Conservation (phyloP, 1,140 invertebrate species). For the Zaprionus davidi region DNA sequence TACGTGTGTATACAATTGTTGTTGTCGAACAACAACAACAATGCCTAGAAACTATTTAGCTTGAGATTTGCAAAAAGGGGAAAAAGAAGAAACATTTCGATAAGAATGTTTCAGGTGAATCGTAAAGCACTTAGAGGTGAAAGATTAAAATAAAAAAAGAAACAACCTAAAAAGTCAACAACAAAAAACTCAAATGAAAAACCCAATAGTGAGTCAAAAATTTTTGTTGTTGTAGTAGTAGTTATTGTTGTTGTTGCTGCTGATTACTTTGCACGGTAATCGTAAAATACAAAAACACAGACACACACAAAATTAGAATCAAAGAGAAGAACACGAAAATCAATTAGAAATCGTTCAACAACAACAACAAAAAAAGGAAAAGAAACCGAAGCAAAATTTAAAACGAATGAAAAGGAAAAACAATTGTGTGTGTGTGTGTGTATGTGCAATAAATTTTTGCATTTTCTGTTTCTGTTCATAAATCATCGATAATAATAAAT, state of each 20-base stretch:
- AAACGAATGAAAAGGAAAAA: slow-evolving; percentile 28
- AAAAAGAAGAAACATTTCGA: slow-evolving; percentile 16
- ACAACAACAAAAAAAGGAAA: neutral
- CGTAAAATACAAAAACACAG: slow-evolving; percentile 24
- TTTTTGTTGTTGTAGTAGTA: slow-evolving; percentile 1
- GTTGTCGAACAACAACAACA: slow-evolving; percentile 20
- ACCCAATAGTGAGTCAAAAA: neutral
- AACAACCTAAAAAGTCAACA: neutral
- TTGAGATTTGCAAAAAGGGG: slow-evolving; percentile 21
- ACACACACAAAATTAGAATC: slow-evolving; percentile 14
- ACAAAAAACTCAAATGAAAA: neutral
- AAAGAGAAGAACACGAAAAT: neutral
- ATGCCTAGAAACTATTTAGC: slow-evolving; percentile 14
- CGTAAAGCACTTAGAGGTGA: slow-evolving; percentile 12
- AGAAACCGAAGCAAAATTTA: slow-evolving; percentile 3
- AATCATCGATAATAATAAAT: slow-evolving; percentile 20
- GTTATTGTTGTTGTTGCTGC: slow-evolving; percentile 19
- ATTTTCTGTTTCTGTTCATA: slow-evolving; percentile 29
- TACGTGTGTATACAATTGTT: neutral
- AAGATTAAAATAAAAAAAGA: neutral
- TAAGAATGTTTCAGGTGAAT: slow-evolving; percentile 32
- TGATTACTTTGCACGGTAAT: slow-evolving; percentile 32
- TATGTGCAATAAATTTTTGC: slow-evolving; percentile 37
- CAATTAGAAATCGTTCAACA: slow-evolving; percentile 8
- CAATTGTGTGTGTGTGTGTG: slow-evolving; percentile 37